phyloP scores from a whole-genome alignment of 2,113 vertebrate genomes.

The Numenius arquata region DNA sequence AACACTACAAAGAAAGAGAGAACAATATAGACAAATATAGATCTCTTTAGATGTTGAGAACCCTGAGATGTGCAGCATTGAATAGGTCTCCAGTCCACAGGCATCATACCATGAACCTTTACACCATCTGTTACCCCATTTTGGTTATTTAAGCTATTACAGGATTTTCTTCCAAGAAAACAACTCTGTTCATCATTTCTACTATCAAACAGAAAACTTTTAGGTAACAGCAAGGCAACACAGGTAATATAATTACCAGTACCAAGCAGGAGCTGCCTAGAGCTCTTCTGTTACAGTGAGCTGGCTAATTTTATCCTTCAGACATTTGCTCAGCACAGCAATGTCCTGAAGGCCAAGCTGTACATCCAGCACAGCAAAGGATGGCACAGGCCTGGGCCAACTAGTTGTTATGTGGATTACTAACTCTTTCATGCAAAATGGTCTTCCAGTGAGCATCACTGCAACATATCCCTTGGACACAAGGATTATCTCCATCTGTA shows the following conservation, averaged over 20 bases:
- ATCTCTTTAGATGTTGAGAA: neutral
- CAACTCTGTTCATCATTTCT: fast-evolving
- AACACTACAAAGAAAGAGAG: neutral
- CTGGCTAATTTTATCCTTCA: neutral
- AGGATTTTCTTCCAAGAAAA: neutral
- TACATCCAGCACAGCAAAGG: neutral
- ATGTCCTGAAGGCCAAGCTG: neutral
- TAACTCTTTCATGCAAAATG: fast-evolving
- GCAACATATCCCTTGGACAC: neutral
- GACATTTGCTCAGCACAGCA: neutral
- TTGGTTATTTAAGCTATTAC: neutral
- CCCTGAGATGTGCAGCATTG: neutral
- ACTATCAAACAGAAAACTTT: neutral
- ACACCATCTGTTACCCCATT: neutral
- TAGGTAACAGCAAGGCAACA: neutral
- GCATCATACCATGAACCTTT: neutral
- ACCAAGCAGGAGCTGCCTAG: neutral
- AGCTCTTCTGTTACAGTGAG: neutral
- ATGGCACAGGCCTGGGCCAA: neutral
- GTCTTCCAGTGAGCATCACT: neutral
- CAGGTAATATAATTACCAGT: neutral
- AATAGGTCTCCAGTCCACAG: neutral
- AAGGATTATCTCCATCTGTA: neutral
- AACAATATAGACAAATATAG: neutral
- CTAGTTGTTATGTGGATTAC: neutral